phyloP scores from a whole-genome alignment of 2,888 invertebrate genomes.

The Caenorhabditis wallacei region DNA sequence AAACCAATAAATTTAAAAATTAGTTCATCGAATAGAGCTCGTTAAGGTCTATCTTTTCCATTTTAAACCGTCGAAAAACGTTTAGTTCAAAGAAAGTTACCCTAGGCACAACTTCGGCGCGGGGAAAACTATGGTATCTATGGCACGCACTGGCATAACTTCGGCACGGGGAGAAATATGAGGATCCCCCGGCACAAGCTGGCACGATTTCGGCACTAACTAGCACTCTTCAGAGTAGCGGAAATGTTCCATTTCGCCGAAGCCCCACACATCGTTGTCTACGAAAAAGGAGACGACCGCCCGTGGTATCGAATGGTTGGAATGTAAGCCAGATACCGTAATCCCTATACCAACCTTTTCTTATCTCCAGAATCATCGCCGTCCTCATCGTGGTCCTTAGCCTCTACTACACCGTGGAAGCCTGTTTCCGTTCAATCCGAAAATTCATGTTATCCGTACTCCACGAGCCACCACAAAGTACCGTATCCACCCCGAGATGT shows the following conservation, averaged over 20 bases:
- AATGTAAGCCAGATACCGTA: slow-evolving; percentile 29
- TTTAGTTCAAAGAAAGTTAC: too few relatives aligned
- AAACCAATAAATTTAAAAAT: too few relatives aligned
- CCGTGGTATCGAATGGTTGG: slow-evolving; percentile 57
- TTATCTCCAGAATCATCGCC: slow-evolving; percentile 51
- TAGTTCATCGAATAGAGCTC: too few relatives aligned
- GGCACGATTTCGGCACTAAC: too few relatives aligned
- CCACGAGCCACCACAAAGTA: slow-evolving; percentile 49
- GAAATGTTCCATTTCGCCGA: slow-evolving; percentile 60
- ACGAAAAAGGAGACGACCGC: slow-evolving; percentile 39
- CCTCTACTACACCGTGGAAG: slow-evolving; percentile 54
- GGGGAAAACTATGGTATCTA: too few relatives aligned
- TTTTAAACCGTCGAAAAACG: too few relatives aligned
- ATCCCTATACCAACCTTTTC: neutral
- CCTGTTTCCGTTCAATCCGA: slow-evolving; percentile 13
- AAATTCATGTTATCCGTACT: slow-evolving; percentile 27
- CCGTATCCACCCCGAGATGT: slow-evolving; percentile 56
- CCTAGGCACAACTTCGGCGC: too few relatives aligned
- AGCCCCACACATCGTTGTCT: slow-evolving; percentile 51
- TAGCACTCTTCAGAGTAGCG: slow-evolving; percentile 40
- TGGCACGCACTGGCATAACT: too few relatives aligned
- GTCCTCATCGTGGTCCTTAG: slow-evolving; percentile 41
- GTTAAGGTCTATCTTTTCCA: too few relatives aligned
- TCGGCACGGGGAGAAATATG: too few relatives aligned
- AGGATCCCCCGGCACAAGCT: too few relatives aligned